A percentile compares a stretch with the other conserved stretches of the same genome.
phyloP scores from a whole-genome alignment of 2,797 vertebrate genomes.

The Ataeniobius toweri region DNA sequence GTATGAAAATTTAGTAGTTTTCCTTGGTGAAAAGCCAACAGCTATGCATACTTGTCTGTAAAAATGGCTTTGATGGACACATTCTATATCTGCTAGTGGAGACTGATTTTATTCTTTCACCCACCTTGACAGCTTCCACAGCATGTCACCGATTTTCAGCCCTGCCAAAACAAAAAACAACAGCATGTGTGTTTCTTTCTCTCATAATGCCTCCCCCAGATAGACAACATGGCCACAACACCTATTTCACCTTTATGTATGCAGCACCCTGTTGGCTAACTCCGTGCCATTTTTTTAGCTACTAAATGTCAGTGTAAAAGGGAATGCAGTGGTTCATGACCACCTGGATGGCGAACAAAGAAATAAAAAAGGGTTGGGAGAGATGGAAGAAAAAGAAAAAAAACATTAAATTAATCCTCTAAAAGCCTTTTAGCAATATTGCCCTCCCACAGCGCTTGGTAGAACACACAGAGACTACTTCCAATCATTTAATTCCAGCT shows the following conservation, averaged over 20 bases:
- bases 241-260: constrained; percentile 49
- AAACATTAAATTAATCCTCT: constrained; percentile 83
- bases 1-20: neutral
- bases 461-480: constrained; percentile 68
- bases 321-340: constrained; percentile 71
- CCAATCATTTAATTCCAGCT: constrained; percentile 79
- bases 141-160: constrained; percentile 34
- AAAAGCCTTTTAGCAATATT: constrained; percentile 85
- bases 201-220: constrained; percentile 25
- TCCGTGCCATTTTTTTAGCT: constrained; percentile 54
- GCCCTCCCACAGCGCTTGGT: constrained; percentile 74
- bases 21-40: neutral
- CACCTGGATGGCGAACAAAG: constrained; percentile 75
- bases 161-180: constrained; percentile 41
- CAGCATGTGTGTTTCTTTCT: constrained; percentile 35
- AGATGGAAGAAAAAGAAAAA: constrained; percentile 52
- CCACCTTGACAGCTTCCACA: constrained; percentile 34
- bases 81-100: constrained; percentile 12
- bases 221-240: constrained; percentile 47
- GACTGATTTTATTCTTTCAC: constrained; percentile 23
- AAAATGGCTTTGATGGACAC: constrained; percentile 20
- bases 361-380: constrained; percentile 48
- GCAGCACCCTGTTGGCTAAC: constrained; percentile 57
- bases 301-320: constrained; percentile 68
- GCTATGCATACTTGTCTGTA: constrained; percentile 1